A percentile compares a stretch with the other conserved stretches of the same genome.
phyloP scores from a whole-genome alignment of 2,888 invertebrate species.

The Xanthia togata region DNA sequence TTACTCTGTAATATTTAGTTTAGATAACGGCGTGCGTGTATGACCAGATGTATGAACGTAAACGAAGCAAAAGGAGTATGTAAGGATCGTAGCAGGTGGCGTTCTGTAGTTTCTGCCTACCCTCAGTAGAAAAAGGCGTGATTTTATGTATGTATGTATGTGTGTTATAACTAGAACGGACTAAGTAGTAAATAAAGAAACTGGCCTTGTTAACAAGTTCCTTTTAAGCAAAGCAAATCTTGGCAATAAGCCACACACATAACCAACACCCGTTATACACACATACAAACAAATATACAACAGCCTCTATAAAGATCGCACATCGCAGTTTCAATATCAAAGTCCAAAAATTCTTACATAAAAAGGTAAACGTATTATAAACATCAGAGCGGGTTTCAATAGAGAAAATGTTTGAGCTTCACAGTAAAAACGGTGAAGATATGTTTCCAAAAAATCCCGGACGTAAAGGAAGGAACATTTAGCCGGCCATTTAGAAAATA shows the following conservation, averaged over 20 bases:
- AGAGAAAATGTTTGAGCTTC: constrained; percentile 43
- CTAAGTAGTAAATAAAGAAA: constrained; percentile 12
- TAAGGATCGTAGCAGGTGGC: neutral
- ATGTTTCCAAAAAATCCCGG: constrained; percentile 55
- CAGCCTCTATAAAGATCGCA: constrained; percentile 5
- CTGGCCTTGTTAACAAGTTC: constrained; percentile 32
- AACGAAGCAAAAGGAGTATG: neutral
- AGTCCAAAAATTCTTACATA: constrained; percentile 36
- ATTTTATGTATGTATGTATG: no score
- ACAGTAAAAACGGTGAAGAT: constrained; percentile 52
- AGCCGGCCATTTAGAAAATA: constrained; percentile 70
- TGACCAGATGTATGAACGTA: neutral
- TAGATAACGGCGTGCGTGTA: no score
- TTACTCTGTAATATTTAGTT: no score
- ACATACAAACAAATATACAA: constrained; percentile 26
- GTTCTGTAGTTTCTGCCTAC: no score
- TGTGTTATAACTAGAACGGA: constrained; percentile 2
- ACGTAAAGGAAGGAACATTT: constrained; percentile 64
- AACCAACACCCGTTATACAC: constrained; percentile 17
- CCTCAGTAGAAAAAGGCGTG: no score
- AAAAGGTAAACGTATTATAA: constrained; percentile 50
- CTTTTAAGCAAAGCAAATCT: constrained; percentile 42
- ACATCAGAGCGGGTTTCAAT: constrained; percentile 57
- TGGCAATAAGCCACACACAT: constrained; percentile 42
- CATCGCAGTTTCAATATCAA: constrained; percentile 23